phyloP scores from a whole-genome alignment of 2,113 vertebrate species.

The Mesoclemmys tuberculata region DNA sequence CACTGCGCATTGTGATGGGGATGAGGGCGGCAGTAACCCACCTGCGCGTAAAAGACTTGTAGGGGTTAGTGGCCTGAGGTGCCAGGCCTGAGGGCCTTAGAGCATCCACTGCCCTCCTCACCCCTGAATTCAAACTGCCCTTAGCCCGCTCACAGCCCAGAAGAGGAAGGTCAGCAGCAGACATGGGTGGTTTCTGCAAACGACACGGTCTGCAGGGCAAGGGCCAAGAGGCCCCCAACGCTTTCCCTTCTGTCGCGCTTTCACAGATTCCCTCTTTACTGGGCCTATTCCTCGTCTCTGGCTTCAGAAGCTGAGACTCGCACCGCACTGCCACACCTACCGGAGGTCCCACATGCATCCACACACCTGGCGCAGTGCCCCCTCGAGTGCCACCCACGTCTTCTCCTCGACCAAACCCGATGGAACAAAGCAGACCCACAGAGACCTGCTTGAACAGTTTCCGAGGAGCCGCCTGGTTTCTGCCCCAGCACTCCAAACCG shows the following conservation, averaged over 20 bases:
- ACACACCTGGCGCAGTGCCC: not conserved
- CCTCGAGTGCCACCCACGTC: not conserved
- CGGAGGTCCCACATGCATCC: not conserved
- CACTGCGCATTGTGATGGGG: fast-evolving
- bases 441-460: not conserved
- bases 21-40: fast-evolving
- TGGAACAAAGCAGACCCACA: fast-evolving
- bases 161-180: not conserved
- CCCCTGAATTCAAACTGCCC: not conserved
- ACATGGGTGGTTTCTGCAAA: fast-evolving
- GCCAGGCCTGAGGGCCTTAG: not conserved
- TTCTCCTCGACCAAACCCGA: not conserved
- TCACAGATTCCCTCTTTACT: not conserved
- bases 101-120: not conserved
- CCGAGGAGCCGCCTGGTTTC: not conserved
- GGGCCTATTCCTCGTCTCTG: not conserved
- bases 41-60: fast-evolving
- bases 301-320: not conserved
- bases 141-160: fast-evolving
- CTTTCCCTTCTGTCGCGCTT: not conserved
- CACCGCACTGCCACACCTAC: not conserved
- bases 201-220: not conserved
- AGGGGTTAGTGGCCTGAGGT: fast-evolving
- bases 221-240: not conserved
- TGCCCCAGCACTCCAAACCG: not conserved